Evolutionary conservation across 2,797 vertebrate genomes (phyloP), one percentile per base, ranked within the genome.

Genomic region (Echeneis naucrates): DNA sequence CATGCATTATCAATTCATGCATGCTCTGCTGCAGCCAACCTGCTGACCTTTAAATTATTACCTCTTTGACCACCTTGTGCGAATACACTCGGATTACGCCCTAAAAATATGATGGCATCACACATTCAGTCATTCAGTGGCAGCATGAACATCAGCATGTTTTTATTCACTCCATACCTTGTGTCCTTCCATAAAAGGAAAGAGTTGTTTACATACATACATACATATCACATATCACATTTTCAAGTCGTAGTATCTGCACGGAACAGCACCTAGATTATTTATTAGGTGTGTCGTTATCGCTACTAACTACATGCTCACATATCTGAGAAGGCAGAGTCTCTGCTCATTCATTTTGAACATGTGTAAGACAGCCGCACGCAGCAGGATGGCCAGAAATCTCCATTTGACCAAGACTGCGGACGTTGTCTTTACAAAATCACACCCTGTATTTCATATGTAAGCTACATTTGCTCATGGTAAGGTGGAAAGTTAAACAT

Each of bases 21-120:
- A 47, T 38, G 53, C 42, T 55, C 30, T 48, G 13, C 51, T 3
- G 26, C 44, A 35, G 56, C 32, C 17, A 16, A 61, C 66, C 47
- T n/a, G 51, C 33, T 84, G 78, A 88, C 77, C 83, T 88, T 81
- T 80, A 47, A 69, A 77, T 85, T 57, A 45, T 63, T 16, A 32
- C 17, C 33, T 30, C 4, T 47, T 58, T 76, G 55, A 80, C 69
- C 37, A 45, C 19, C 65, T 64, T 55, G 57, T 45, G 21, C 42
- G 58, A 60, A 60, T 19, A 61, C 53, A 55, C 32, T 68, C 23
- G 59, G 35, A 33, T 55, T 48, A 54, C 59, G 32, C n/a, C 40
- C 17, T 21, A 33, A 58, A 78, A 64, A 72, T 76, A 60, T 21
- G 30, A 75, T 0, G 3, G 16, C 45, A 47, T 48, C 6, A 12